These are phyloP conservation scores for Hucho hucho DNA, from an alignment of 2,113 vertebrate genomes.

Conservation along the genomic window DNA sequence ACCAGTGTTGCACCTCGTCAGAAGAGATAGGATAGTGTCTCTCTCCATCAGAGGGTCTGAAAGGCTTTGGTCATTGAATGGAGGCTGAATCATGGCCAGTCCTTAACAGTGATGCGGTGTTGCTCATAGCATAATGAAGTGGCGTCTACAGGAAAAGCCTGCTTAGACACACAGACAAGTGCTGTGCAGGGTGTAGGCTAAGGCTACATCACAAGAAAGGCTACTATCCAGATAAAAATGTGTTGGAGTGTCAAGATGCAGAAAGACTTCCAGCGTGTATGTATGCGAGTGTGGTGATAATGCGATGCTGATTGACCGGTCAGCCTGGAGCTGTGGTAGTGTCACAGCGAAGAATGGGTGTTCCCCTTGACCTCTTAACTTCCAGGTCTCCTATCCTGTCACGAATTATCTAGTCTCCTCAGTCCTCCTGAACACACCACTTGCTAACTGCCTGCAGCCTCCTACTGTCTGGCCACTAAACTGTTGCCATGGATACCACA, in stretches of 20 bases:
- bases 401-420: not conserved
- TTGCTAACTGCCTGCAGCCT: slow-evolving; percentile 5
- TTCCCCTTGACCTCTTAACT: not conserved
- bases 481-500: slow-evolving; percentile 39
- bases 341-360: not conserved
- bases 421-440: not conserved
- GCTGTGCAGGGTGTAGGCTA: not conserved
- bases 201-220: not conserved
- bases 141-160: not conserved
- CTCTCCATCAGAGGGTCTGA: not conserved
- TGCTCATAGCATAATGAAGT: too few species aligned
- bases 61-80: too few species aligned
- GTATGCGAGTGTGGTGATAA: not conserved
- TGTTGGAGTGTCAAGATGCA: too few species aligned
- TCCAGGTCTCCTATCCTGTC: not conserved
- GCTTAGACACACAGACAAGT: not conserved
- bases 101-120: too few species aligned
- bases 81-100: too few species aligned
- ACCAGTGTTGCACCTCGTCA: not conserved
- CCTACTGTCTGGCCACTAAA: slow-evolving; percentile 17
- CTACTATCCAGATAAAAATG: too few species aligned
- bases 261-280: too few species aligned
- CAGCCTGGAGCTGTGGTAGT: not conserved
- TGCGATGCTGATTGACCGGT: not conserved
- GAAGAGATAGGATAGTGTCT: not conserved